Percentiles rank a stretch among this genome's conserved stretches.
phyloP scores from a whole-genome alignment of 2,797 vertebrate species.

The Taenioides sp. region DNA sequence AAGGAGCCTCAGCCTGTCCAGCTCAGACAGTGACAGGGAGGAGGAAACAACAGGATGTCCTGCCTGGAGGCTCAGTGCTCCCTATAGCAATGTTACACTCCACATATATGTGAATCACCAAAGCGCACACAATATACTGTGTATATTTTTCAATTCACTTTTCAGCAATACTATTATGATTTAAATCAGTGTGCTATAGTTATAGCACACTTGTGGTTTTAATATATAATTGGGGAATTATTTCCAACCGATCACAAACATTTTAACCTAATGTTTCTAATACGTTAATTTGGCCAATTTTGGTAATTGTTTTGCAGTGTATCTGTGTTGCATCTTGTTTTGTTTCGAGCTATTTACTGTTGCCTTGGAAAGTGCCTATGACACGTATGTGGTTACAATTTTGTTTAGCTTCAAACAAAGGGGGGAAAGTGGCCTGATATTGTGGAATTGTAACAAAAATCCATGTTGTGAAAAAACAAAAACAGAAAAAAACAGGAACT shows the following conservation, averaged over 20 bases:
- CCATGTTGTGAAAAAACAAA: neutral
- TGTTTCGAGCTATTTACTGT: neutral
- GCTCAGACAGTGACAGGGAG: conserved; percentile 15
- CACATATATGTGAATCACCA: conserved; percentile 33
- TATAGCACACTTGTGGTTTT: conserved; percentile 18
- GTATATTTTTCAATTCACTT: neutral
- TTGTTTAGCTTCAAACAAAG: neutral
- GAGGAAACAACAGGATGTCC: conserved; percentile 76
- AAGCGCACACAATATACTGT: neutral
- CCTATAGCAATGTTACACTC: conserved; percentile 67
- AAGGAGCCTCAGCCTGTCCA: conserved; percentile 65
- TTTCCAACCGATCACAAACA: conserved; percentile 14
- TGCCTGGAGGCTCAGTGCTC: conserved; percentile 69
- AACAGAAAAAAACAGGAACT: neutral
- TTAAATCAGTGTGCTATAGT: neutral
- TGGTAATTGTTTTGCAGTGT: conserved; percentile 1
- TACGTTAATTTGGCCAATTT: neutral
- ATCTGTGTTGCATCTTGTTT: neutral
- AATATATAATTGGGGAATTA: conserved; percentile 16
- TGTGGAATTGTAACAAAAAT: neutral
- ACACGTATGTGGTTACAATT: neutral
- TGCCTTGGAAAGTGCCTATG: neutral
- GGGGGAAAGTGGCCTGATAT: neutral
- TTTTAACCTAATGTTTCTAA: conserved; percentile 8
- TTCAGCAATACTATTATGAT: conserved; percentile 1